phyloP scores from a whole-genome alignment of 2,888 invertebrate genomes.

The Dorcus hopei region DNA sequence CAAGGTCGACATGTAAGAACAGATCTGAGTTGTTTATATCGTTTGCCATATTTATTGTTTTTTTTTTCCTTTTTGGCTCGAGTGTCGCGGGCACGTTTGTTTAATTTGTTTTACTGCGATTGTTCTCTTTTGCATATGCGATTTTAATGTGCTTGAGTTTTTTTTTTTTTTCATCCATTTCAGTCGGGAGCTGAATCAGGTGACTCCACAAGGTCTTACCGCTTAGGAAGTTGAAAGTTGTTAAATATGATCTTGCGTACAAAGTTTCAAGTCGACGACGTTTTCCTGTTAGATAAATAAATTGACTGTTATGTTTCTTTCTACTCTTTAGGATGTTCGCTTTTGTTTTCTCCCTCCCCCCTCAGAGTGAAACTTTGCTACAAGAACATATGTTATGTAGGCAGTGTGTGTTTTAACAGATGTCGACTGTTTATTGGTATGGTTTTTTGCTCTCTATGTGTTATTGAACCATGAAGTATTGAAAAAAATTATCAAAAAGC shows the following conservation, averaged over 20 bases:
- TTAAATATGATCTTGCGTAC: constrained; percentile 23
- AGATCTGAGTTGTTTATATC: constrained; percentile 6
- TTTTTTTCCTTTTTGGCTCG: constrained; percentile 12
- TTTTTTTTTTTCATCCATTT: constrained; percentile 11
- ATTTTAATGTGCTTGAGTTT: background rate
- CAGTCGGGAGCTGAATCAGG: constrained; percentile 20
- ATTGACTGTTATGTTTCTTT: no score
- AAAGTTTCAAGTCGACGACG: constrained; percentile 1
- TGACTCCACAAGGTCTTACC: constrained; percentile 25
- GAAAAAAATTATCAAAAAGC: constrained; percentile 29
- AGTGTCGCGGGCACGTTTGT: constrained; percentile 7
- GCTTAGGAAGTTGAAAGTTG: constrained; percentile 26
- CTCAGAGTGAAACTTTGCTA: background rate
- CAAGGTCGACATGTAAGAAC: constrained; percentile 11
- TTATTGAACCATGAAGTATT: constrained; percentile 33
- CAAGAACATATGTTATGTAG: constrained; percentile 21
- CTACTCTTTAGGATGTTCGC: background rate
- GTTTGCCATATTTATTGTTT: constrained; percentile 19
- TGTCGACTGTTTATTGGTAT: constrained; percentile 26
- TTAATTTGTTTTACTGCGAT: constrained; percentile 7
- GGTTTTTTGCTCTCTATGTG: constrained; percentile 35
- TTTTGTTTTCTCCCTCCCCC: background rate
- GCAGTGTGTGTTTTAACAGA: constrained; percentile 28
- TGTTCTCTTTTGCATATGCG: no score
- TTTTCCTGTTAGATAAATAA: no score